Base-by-base conservation (phyloP, 2,888 invertebrate genomes). In the Eilema sororculum region DNA sequence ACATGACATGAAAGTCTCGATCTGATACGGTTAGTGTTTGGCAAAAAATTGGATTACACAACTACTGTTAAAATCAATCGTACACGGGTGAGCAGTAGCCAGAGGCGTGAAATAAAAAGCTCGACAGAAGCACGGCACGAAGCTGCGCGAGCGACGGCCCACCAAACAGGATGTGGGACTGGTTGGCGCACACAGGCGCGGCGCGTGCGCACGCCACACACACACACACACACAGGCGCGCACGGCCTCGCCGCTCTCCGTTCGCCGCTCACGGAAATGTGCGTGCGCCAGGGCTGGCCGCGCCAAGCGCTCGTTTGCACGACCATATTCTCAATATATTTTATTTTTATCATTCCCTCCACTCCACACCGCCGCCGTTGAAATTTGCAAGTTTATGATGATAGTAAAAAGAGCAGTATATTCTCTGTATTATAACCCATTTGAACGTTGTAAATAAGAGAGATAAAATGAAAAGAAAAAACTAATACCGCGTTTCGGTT, bases 121-220 rank as follows among this genome's bases (percentile, higher is more conserved):
- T 94, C 90, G 77, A 87, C 88, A 90, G 90, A 89, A 89, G 91
- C 89, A 88, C 87, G 85, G 82, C 75, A 74, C 90, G 89, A 91
- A 91, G 94, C 90, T 91, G 92, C 85, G 81, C 90, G 91, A 83
- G 80, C 90, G 86, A 84, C 90, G 91, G 89, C 89, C 91, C 91
- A 90, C 91, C 92, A 93, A 95, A 95, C 95, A 95, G 95, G 95
- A 95, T 95, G 95, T 95, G 92, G 89, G 95, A 95, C 95, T 95
- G 95, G 95, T 95, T 93, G 90, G 88, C 86, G 87, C 91, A 85
- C 76, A 66, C 82, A 76, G 72, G 61, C 75, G 72, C 75, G 58
- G 72, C 78, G 77, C 76, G 79, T 82, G 78, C 82, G 84, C 80
- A 75, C 64, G 69, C 33, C 20, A 16, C 82, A 72, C 89, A 86